Evolutionary conservation across 2,113 vertebrate genomes (phyloP).

Genomic region (Monopterus albus): DNA sequence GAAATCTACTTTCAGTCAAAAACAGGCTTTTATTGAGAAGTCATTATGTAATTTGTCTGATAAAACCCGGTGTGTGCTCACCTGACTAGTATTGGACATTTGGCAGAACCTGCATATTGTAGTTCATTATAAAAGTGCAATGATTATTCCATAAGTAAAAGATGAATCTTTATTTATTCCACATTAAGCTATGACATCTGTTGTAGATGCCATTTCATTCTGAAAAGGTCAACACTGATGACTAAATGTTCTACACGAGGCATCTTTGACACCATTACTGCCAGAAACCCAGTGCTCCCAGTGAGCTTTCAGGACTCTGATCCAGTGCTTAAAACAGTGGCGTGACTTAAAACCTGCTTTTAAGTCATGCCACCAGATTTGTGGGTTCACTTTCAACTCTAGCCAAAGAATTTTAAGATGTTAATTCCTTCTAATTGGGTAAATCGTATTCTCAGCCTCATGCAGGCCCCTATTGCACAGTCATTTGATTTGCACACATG

Average conservation of each 20-base stretch:
- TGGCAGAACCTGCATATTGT: too few relatives aligned
- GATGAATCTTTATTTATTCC: too few relatives aligned
- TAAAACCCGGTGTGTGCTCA: too few relatives aligned
- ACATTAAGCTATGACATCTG: too few relatives aligned
- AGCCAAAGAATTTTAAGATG: conserved; percentile 50
- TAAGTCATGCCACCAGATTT: conserved; percentile 55
- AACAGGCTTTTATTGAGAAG: too few relatives aligned
- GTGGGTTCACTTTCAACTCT: conserved; percentile 46
- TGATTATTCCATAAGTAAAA: too few relatives aligned
- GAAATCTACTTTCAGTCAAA: too few relatives aligned
- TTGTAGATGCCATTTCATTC: conserved; percentile 17
- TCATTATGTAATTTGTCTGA: too few relatives aligned
- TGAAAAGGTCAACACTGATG: conserved; percentile 8
- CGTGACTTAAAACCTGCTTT: too few relatives aligned
- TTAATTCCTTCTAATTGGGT: conserved; percentile 74
- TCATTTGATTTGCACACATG: conserved; percentile 64
- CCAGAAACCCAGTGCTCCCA: conserved; percentile 23
- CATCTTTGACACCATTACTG: not conserved
- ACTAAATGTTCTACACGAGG: not conserved
- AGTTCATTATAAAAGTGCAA: too few relatives aligned
- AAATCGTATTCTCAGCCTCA: conserved; percentile 44
- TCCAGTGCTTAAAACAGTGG: conserved; percentile 28
- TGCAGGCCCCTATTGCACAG: not conserved
- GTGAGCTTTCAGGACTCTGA: conserved; percentile 18
- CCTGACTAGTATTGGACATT: too few relatives aligned